Percentiles rank a stretch among this genome's conserved stretches.
Evolutionary conservation across 2,797 vertebrate species (phyloP).

Genomic region (Ctenopoma multispine): DNA sequence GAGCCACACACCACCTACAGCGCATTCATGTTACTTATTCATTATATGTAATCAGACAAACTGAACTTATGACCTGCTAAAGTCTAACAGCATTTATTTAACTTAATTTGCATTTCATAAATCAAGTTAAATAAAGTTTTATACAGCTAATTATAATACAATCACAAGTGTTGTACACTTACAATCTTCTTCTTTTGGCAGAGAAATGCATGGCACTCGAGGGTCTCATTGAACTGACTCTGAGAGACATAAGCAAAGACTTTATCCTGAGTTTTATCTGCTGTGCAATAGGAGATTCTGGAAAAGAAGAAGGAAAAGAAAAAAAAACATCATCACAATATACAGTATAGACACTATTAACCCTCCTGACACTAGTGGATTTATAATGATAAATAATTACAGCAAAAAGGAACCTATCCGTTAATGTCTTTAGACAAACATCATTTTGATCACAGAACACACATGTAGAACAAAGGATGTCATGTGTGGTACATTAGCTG

Average conservation of each 20-base stretch:
- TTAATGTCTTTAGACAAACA: not conserved
- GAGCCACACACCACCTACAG: slow-evolving; percentile 52
- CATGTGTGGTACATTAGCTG: slow-evolving; percentile 1
- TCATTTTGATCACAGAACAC: slow-evolving; percentile 10
- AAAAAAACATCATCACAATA: not conserved
- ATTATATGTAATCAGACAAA: not conserved
- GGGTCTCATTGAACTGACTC: slow-evolving; percentile 89
- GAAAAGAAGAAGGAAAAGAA: slow-evolving; percentile 6
- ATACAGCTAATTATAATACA: not conserved
- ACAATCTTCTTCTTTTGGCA: slow-evolving; percentile 96
- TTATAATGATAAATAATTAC: not conserved
- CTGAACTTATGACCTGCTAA: not conserved
- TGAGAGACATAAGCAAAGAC: slow-evolving; percentile 94
- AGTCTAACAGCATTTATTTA: not conserved
- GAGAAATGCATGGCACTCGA: slow-evolving; percentile 94
- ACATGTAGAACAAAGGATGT: slow-evolving; percentile 2
- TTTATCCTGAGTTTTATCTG: slow-evolving; percentile 95
- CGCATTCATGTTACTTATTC: not conserved
- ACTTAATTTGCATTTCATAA: too few relatives aligned
- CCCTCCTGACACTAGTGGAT: not conserved
- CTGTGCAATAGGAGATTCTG: slow-evolving; percentile 96
- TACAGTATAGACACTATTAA: not conserved
- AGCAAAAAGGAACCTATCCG: not conserved
- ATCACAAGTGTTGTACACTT: slow-evolving; percentile 60
- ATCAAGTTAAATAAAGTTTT: not conserved